Percentiles rank a stretch among this genome's conserved stretches.
Evolutionary conservation across 2,113 vertebrate species (phyloP).

Genomic region (Anas platyrhynchos): DNA sequence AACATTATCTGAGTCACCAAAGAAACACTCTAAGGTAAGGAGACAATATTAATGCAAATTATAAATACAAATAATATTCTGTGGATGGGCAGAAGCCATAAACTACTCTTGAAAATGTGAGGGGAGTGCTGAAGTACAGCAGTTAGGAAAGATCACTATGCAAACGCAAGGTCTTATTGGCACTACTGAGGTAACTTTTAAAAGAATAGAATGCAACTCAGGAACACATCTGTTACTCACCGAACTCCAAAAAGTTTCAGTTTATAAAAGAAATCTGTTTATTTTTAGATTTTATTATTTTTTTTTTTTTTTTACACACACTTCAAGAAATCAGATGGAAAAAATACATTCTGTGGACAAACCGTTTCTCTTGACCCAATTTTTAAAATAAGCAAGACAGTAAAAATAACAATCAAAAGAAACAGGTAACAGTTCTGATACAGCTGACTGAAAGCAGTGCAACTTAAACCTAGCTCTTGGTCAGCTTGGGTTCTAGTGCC

Average conservation of each 20-base stretch:
- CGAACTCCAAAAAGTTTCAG: background rate
- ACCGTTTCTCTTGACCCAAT: background rate
- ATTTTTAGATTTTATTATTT: background rate
- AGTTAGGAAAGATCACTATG: background rate
- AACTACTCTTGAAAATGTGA: background rate
- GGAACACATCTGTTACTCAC: background rate
- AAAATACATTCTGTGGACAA: background rate
- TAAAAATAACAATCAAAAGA: background rate
- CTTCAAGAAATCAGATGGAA: background rate
- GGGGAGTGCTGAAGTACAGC: background rate
- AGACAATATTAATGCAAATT: background rate
- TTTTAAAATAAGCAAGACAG: background rate
- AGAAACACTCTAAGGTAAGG: background rate
- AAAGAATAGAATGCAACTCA: background rate
- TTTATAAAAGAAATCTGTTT: background rate
- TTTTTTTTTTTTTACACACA: background rate
- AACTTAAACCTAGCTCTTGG: background rate
- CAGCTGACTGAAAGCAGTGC: background rate
- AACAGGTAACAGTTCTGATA: background rate
- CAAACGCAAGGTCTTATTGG: background rate
- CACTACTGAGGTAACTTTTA: background rate
- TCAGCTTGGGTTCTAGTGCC: conserved; percentile 49
- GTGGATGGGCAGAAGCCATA: background rate
- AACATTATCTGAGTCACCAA: background rate
- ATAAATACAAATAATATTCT: background rate